These are phyloP conservation scores for Chloromyia formosa DNA, from an alignment of 2,888 invertebrate genomes.

Conservation along the genomic window DNA sequence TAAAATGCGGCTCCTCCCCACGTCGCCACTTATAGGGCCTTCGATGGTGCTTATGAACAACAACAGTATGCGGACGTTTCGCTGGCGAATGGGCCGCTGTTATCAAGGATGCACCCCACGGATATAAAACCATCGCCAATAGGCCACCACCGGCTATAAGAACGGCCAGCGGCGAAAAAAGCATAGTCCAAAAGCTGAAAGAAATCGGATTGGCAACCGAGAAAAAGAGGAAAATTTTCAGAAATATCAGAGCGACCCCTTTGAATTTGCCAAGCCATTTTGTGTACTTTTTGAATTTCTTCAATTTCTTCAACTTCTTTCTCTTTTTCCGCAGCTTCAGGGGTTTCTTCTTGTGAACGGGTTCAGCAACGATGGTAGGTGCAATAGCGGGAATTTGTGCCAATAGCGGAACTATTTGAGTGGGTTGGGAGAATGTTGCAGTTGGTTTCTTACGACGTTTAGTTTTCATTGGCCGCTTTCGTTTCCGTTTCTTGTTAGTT, in stretches of 20 bases:
- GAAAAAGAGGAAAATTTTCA: slow-evolving; percentile 61
- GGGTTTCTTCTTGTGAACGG: background rate
- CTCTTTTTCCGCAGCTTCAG: background rate
- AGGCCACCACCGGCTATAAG: slow-evolving; percentile 72
- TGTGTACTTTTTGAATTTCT: slow-evolving; percentile 16
- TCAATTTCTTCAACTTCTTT: background rate
- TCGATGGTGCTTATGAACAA: slow-evolving; percentile 47
- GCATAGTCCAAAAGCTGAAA: slow-evolving; percentile 69
- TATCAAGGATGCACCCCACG: slow-evolving; percentile 66
- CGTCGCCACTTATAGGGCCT: slow-evolving; percentile 19
- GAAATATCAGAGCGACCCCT: slow-evolving; percentile 31
- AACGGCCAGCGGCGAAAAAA: slow-evolving; percentile 72
- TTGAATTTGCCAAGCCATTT: slow-evolving; percentile 30
- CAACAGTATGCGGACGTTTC: slow-evolving; percentile 34
- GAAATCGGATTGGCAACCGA: slow-evolving; percentile 69
- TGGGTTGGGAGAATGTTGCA: background rate
- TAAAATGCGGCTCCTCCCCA: background rate
- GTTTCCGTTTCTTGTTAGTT: slow-evolving; percentile 17
- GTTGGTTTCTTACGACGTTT: background rate
- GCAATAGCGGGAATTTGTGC: slow-evolving; percentile 14
- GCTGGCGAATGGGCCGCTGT: slow-evolving; percentile 49
- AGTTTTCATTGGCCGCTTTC: background rate
- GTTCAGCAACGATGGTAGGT: background rate
- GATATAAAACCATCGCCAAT: slow-evolving; percentile 70
- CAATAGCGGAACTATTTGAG: slow-evolving; percentile 14